Evolutionary conservation across 1,140 invertebrate genomes (phyloP).

Genomic region (Ctenoplectra terminalis): DNA sequence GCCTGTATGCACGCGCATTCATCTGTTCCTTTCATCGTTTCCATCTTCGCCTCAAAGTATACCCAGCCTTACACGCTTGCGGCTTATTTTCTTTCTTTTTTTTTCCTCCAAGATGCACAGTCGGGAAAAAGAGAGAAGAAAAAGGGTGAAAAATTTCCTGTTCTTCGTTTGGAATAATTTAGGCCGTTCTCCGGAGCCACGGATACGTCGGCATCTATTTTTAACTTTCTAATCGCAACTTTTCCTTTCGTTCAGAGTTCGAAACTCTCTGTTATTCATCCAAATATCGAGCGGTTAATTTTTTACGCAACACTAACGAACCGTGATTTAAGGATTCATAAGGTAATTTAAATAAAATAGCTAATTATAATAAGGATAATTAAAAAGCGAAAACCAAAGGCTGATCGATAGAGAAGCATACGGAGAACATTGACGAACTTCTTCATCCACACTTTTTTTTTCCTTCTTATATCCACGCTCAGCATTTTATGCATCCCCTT

Average conservation of each 20-base stretch:
- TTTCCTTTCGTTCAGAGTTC: neutral
- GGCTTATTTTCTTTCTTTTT: neutral
- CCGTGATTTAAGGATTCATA: no score
- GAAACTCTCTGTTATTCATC: neutral
- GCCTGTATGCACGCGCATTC: conserved; percentile 27
- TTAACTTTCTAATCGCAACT: neutral
- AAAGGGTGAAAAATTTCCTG: neutral
- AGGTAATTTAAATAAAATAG: no score
- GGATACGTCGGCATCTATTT: neutral
- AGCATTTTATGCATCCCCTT: neutral
- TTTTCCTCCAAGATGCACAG: neutral
- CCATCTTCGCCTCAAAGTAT: conserved; percentile 27
- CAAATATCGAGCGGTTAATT: no score
- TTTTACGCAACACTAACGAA: no score
- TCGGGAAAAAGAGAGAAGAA: neutral
- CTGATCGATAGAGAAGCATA: no score
- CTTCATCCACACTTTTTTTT: no score
- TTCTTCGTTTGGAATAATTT: conserved; percentile 7
- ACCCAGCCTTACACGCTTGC: conserved; percentile 6
- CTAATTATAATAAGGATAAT: no score
- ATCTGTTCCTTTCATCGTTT: conserved; percentile 40
- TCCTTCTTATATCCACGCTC: neutral
- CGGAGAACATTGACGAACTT: no score
- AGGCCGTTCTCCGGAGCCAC: neutral
- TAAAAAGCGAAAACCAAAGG: no score